Base-by-base conservation (phyloP, 2,888 invertebrate genomes). In the Octonoba sinensis region DNA sequence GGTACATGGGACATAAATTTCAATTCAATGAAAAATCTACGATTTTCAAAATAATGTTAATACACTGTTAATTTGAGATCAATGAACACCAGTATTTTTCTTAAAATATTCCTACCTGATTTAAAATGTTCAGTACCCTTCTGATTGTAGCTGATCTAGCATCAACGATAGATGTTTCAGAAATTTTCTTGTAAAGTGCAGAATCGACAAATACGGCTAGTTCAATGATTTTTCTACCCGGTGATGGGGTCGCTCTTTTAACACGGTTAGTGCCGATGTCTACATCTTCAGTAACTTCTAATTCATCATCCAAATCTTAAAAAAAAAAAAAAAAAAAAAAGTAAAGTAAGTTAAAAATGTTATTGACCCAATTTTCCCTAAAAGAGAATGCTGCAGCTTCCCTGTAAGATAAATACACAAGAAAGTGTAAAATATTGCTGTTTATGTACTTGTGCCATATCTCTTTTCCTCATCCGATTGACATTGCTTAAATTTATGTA, bases 151-250 rank as follows among this genome's bases (percentile, higher is more conserved):
- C 57, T 18, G 22, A 20, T 8, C 70, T 44, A 20, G 57, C 18
- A 59, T 57, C 27, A 16, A 59, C 24, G 18, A 46, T 13, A 11
- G 70, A 24, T 3, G 70, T 70, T 44, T 57, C 44, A 22, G n/a
- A 44, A 46, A 70, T 70, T n/a, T 46, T 84, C 15, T 62, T 54
- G 13, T 64, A 64, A 15, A 73, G 44, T 11, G 27, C 62, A 16
- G n/a, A 64, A 81, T 87, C 87, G 4, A 86, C 85, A 75, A 87
- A 87, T 36, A 87, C 86, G 0, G 87, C 87, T 16, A 87, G 86
- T 82, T 87, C 87, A 16, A 87, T 85, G 4, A 85, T 84, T 56
- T 85, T 83, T 49, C 77, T 2, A 49, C 47, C 24, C 56, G 72
- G 13, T 8, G 65, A n/a, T 51, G 51, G 4, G 12, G 47, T 60